Base-by-base conservation (phyloP, 2,888 invertebrate species). In the Fragum fragum region DNA sequence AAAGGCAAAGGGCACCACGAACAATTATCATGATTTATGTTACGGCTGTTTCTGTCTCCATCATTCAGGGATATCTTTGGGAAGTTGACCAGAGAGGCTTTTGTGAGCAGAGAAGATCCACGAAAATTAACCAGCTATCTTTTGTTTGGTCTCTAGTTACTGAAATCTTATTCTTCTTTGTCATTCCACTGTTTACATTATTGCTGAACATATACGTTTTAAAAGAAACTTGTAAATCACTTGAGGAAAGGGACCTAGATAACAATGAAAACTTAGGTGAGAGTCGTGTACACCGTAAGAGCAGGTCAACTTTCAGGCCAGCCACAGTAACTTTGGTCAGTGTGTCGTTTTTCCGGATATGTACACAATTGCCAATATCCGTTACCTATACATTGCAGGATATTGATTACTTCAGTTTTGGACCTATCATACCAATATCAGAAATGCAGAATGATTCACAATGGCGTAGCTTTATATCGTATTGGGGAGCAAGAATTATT, bases 51-150 rank as follows among this genome's bases (percentile, higher is more conserved):
- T 32, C 82, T 0, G 72, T 93, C 16, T 86, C 93, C n/a, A 32
- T 88, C 18, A 91, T 92, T 1, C 94, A 94, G 83, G 90, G 89
- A 7, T 91, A 91, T 66, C 92, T 94, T 84, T 94, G 94, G 94
- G 79, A 77, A 7, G 90, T 91, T 55, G 82, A 88, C 39, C 14
- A 70, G 21, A 29, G 73, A 18, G 85, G 78, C 28, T 88, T 81
- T 47, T 87, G 86, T 55, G 88, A 90, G 57, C 81, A 81, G 1
- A 73, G 80, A 6, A 77, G 79, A 16, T 57, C 69, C 11, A 55
- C 76, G 3, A 57, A 77, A 18, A 53, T 81, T 16, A 63, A 77
- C 2, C 81, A 90, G 7, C 82, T 90, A n/a, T 92, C 88, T 72
- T 73, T 77, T n/a, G 78, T 87, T 1, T 92, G 91, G 90, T 89